phyloP scores from a whole-genome alignment of 1,140 invertebrate genomes.

The Bombus affinis region DNA sequence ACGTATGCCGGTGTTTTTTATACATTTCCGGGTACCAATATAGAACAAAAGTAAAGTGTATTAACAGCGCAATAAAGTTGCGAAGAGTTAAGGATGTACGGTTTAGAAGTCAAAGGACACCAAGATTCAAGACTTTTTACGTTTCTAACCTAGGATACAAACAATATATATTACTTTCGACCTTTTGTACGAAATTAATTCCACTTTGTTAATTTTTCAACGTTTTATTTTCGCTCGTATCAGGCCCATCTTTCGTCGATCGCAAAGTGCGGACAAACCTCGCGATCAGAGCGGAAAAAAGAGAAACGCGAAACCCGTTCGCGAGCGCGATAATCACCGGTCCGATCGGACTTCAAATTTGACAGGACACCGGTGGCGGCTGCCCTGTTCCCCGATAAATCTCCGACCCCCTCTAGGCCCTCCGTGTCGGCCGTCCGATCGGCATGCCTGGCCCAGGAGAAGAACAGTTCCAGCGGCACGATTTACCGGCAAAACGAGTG shows the following conservation, averaged over 20 bases:
- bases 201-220: background rate
- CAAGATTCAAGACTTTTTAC: background rate
- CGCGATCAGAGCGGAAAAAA: background rate
- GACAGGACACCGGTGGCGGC: conserved; percentile 28
- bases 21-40: background rate
- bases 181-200: background rate
- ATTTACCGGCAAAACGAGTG: conserved; percentile 55
- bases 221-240: background rate
- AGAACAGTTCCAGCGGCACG: conserved; percentile 45
- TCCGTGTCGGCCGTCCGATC: conserved; percentile 31
- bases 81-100: too few relatives aligned
- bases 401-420: background rate
- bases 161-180: too few relatives aligned
- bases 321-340: conserved; percentile 26
- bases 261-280: background rate
- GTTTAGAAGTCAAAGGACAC: too few relatives aligned
- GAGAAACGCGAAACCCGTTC: background rate
- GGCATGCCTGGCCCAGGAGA: conserved; percentile 34
- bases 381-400: conserved; percentile 42
- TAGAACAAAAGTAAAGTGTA: background rate
- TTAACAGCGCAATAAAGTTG: background rate
- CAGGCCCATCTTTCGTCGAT: background rate
- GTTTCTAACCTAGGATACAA: background rate
- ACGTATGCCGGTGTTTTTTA: background rate
- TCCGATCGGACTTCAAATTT: conserved; percentile 29